Percentiles rank a stretch among this genome's conserved stretches.
Evolutionary conservation across 2,888 invertebrate species (phyloP).

Genomic region (Alviniconcha strummeri): DNA sequence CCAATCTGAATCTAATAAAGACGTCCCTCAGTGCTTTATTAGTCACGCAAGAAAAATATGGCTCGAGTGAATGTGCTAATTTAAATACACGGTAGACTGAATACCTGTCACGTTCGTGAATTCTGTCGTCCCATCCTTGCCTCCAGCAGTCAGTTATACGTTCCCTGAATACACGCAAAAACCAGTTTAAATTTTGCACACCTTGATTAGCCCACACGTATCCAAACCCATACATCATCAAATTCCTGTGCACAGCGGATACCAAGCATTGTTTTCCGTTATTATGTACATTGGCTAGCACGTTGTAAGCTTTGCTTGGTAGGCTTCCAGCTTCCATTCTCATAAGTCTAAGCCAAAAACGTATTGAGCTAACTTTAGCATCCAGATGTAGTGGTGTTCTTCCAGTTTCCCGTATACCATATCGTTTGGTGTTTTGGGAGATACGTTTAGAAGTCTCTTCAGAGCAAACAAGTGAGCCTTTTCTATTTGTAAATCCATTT

Average conservation of each 20-base stretch:
- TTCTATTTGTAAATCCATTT: neutral
- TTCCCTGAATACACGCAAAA: neutral
- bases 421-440: neutral
- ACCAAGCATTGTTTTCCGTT: neutral
- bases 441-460: conserved; percentile 1
- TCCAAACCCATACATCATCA: neutral
- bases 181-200: neutral
- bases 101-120: neutral
- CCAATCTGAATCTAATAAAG: no score
- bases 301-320: neutral
- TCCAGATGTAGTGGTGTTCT: neutral
- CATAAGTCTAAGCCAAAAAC: neutral
- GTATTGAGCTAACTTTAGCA: neutral
- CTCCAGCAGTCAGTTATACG: neutral
- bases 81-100: neutral
- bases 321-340: neutral
- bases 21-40: no score
- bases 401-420: conserved; percentile 15
- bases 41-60: no score
- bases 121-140: neutral
- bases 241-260: neutral
- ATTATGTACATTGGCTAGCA: neutral
- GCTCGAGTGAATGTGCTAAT: neutral
- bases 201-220: neutral
- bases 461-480: neutral